Base-by-base conservation (phyloP, 1,140 invertebrate genomes). In the Coptotermes formosanus region DNA sequence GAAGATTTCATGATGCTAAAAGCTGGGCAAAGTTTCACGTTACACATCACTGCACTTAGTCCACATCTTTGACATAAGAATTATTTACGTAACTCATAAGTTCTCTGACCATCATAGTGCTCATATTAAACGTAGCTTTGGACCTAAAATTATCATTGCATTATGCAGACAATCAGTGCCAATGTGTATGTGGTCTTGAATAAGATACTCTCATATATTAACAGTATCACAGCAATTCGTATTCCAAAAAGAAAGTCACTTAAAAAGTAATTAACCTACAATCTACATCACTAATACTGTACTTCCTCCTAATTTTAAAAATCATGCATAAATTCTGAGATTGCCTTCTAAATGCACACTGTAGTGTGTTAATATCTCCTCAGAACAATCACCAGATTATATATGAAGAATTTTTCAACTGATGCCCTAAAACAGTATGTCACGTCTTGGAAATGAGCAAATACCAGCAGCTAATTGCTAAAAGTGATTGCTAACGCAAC, bases 361-460 rank as follows among this genome's bases (percentile, higher is more conserved):
- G 19, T 55, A 55, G 14, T 55, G 21, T 21, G 16, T 75, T 7
- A 75, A 12, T 75, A 75, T 75, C 25, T 75, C 2, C n/a, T 75
- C 64, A 75, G 64, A 30, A n/a, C 25, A 75, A 55, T 30, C 8
- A 30, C n/a, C n/a, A 16, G 64, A 75, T 30, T 75, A 30, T 12
- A 30, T 8, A 75, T 0, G 14, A 75, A 30, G 8, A 75, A 75
- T 75, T n/a, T 59, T n/a, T 30, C 11, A 11, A 59, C 21, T 59
- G 55, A 19, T 59, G 25, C 7, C n/a, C 8, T 12, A 75, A 38
- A 38, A 38, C 38, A 38, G 38, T 9, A 30, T 75, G 25, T 14
- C 64, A 75, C 9, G 25, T 82, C 86, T 87, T 87, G 84, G 45
- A 87, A 82, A 87, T 85, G 86, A 87, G 86, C 84, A 87, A 87